phyloP scores from a whole-genome alignment of 2,113 vertebrate species.

The Eleginops maclovinus region DNA sequence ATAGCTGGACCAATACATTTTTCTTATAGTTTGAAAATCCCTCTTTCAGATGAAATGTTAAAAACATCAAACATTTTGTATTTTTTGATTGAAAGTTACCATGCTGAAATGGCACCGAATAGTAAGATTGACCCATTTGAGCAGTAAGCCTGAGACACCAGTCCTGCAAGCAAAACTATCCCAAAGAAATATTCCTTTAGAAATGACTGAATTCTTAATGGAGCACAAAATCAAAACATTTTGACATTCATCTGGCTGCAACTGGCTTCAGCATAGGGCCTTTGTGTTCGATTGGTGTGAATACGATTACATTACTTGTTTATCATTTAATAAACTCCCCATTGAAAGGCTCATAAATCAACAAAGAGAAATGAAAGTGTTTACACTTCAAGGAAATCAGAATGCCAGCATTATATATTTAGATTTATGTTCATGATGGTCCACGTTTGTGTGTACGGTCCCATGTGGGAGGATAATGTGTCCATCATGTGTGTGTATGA shows the following conservation, averaged over 20 bases:
- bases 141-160: background rate
- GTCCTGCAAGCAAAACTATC: conserved; percentile 3
- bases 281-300: conserved; percentile 17
- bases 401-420: background rate
- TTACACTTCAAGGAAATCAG: conserved; percentile 9
- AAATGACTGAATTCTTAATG: background rate
- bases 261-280: conserved; percentile 16
- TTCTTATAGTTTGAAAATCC: no score
- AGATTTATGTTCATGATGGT: background rate
- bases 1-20: no score
- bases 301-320: conserved; percentile 23
- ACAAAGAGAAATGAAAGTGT: background rate
- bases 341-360: conserved; percentile 26
- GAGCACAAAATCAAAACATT: background rate
- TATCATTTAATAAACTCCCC: conserved; percentile 20
- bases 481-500: conserved; percentile 22
- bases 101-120: no score
- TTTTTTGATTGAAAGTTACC: no score
- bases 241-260: conserved; percentile 31
- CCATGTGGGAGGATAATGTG: conserved; percentile 21
- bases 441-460: conserved; percentile 5
- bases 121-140: no score
- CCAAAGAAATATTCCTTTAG: background rate
- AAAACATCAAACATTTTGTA: no score
- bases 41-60: no score